Base-by-base conservation (phyloP, 2,113 vertebrate genomes). In the Azemiops feae region DNA sequence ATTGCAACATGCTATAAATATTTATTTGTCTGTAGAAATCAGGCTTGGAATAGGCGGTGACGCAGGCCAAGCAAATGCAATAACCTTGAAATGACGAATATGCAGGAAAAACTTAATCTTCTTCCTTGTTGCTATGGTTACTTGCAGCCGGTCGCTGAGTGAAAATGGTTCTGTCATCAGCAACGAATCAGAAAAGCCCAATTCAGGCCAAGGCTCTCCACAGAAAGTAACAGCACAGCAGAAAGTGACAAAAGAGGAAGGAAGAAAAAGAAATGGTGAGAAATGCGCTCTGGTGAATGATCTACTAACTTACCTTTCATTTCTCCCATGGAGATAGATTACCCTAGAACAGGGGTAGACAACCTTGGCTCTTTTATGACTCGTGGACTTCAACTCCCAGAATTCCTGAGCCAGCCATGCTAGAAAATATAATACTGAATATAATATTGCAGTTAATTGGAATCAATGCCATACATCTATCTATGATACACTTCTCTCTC, bases 61-160 rank as follows among this genome's bases (percentile, higher is more conserved):
- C 95, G 95, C 95, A 95, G 95, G 94, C 94, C 12, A 93, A 94
- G 94, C 25, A 90, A 95, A 94, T 60, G 93, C 94, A 97, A 96
- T 97, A 97, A 97, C 97, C 98, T 98, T 98, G 97, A 96, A 95
- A 96, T 0, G 90, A 96, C 96, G 95, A 97, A 96, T 95, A 91
- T 96, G 93, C 92, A 60, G 96, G 91, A 91, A 93, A 96, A 97
- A 97, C 98, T 99, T 97, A 99, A 90, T 97, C 98, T 98, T 95
- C 97, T 98, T 95, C 97, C 97, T 97, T 99, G 99, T 99, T 99
- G 98, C 99, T 98, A 98, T 99, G 99, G 98, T 99, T 99, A 98
- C 98, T 98, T 98, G 96, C 98, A 99, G 99, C 98, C 98, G 96
- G 97, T 99, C 99, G 96, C 98, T 98, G 91, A 99, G 99, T 93